phyloP scores from a whole-genome alignment of 2,797 vertebrate genomes.

The Chelon labrosus region DNA sequence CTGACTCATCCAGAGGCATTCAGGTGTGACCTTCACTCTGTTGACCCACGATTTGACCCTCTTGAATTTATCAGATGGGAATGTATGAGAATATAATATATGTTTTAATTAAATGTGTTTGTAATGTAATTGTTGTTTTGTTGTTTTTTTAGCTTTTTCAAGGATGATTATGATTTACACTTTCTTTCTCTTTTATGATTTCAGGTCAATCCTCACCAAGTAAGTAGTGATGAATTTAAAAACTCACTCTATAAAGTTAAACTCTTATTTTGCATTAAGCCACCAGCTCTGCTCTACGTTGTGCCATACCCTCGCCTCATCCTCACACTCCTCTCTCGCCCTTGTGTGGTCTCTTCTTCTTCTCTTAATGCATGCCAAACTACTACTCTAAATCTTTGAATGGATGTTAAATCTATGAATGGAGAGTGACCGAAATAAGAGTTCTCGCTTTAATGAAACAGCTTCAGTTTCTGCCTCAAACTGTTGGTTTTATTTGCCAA shows the following conservation, averaged over 20 bases:
- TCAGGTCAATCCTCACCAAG: rapidly evolving
- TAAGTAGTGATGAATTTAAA: conserved; percentile 23
- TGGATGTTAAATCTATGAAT: too few relatives aligned
- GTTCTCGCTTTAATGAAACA: background rate
- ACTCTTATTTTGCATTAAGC: background rate
- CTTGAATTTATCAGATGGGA: background rate
- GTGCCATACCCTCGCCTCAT: background rate
- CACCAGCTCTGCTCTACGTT: background rate
- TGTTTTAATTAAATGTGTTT: background rate
- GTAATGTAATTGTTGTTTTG: background rate
- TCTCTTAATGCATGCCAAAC: background rate
- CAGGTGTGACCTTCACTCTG: conserved; percentile 75
- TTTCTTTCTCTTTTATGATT: conserved; percentile 23
- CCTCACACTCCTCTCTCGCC: too few relatives aligned
- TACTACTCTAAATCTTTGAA: too few relatives aligned
- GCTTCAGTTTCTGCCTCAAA: background rate
- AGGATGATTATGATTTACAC: background rate
- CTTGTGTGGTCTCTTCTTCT: too few relatives aligned
- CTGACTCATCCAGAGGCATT: conserved; percentile 62
- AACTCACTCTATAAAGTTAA: background rate
- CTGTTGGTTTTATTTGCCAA: background rate
- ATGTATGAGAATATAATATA: background rate
- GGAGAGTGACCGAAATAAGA: background rate
- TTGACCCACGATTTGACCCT: conserved; percentile 36
- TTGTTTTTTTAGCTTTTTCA: background rate